Percentiles rank a stretch among this genome's conserved stretches.
phyloP scores from a whole-genome alignment of 1,140 invertebrate genomes.

The Chlorops oryzae region DNA sequence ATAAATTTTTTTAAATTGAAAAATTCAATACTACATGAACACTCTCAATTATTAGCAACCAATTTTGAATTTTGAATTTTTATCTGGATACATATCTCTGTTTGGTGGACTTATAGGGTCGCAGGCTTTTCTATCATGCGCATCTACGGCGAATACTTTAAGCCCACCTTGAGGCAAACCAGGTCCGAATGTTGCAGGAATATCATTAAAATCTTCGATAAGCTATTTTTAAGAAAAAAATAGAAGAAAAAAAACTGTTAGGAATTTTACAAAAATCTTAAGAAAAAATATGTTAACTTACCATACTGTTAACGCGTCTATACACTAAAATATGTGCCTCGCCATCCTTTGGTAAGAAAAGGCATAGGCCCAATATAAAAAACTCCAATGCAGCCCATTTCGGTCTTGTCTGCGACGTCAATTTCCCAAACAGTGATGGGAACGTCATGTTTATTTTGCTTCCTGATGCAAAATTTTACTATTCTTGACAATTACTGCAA shows the following conservation, averaged over 20 bases:
- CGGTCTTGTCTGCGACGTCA: not conserved
- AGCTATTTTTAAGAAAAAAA: constrained; percentile 45
- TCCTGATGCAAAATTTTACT: too few species aligned
- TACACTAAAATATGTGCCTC: constrained; percentile 34
- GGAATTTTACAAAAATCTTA: not conserved
- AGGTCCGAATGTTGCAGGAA: constrained; percentile 62
- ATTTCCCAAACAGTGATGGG: constrained; percentile 1
- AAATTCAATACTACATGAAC: too few species aligned
- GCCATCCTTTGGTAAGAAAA: not conserved
- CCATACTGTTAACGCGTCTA: constrained; percentile 6
- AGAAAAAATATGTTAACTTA: not conserved
- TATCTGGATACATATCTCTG: constrained; percentile 63
- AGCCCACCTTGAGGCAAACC: constrained; percentile 53
- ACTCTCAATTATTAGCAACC: too few species aligned
- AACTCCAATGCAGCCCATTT: constrained; percentile 4
- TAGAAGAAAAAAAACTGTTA: constrained; percentile 4
- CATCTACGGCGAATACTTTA: constrained; percentile 63
- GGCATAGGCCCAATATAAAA: not conserved
- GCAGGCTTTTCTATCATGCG: constrained; percentile 59
- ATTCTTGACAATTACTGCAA: too few species aligned
- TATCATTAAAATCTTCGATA: constrained; percentile 61
- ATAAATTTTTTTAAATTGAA: too few species aligned
- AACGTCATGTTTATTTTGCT: too few species aligned
- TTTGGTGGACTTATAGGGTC: constrained; percentile 54
- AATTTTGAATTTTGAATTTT: constrained; percentile 73